Conservation (phyloP, 1,140 invertebrate genomes). For the Pseudomyrmex sp. region DNA sequence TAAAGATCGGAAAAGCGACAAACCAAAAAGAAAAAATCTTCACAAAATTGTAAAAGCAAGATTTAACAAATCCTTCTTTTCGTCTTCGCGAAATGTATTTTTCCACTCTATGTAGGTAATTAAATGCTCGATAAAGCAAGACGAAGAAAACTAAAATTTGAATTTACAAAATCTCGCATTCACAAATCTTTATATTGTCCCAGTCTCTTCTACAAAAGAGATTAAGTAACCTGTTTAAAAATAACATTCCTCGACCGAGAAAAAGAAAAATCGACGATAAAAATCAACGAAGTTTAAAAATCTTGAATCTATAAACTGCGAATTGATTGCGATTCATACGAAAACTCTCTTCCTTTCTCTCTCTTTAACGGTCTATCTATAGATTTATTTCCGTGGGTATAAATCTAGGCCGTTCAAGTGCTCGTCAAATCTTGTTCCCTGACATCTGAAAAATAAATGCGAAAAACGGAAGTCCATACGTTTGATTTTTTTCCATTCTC, state of each 20-base stretch:
- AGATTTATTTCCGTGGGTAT: not conserved
- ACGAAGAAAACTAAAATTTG: not conserved
- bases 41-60: too few species aligned
- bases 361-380: not conserved
- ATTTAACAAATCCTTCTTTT: too few species aligned
- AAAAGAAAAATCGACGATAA: not conserved
- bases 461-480: not conserved
- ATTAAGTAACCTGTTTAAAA: not conserved
- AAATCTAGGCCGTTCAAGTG: not conserved
- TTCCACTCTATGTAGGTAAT: too few species aligned
- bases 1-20: too few species aligned
- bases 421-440: not conserved
- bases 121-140: not conserved
- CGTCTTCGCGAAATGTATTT: too few species aligned
- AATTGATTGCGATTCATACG: too few species aligned
- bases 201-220: too few species aligned
- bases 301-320: too few species aligned
- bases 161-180: not conserved
- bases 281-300: not conserved
- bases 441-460: conserved; percentile 17
- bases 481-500: not conserved
- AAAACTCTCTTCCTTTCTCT: not conserved
- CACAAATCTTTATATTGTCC: too few species aligned
- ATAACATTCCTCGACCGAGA: too few species aligned
- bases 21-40: too few species aligned